A percentile compares a stretch with the other conserved stretches of the same genome.
Conservation (phyloP, 92 coral and sea anemone species). For the Palythoa grandiflora region DNA sequence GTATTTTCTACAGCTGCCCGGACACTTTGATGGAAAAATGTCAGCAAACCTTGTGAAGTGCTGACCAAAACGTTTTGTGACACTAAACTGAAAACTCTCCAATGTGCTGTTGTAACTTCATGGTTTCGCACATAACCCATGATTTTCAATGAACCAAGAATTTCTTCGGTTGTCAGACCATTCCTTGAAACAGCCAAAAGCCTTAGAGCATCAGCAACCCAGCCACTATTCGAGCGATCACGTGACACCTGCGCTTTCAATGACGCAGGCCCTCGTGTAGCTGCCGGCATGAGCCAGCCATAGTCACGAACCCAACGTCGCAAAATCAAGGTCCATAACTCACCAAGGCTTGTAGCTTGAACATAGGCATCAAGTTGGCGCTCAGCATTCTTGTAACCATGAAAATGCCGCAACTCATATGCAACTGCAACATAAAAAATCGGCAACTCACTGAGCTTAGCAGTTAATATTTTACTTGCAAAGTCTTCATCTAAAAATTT, state of each 20-base stretch:
- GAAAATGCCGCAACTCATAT: constrained; percentile 83
- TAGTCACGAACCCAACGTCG: constrained; percentile 99
- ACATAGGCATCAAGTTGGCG: constrained; percentile 79
- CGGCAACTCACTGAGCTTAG: constrained; percentile 81
- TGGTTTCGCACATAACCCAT: constrained; percentile 88
- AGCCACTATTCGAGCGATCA: constrained; percentile 96
- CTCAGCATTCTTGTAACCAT: constrained; percentile 81
- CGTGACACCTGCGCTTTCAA: constrained; percentile 90
- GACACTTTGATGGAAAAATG: constrained; percentile 77
- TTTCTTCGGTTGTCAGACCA: constrained; percentile 87
- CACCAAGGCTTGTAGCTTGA: constrained; percentile 79
- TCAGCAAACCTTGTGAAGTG: constrained; percentile 79
- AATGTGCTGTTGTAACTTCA: constrained; percentile 85
- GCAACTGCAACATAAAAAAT: constrained; percentile 88
- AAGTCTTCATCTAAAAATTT: constrained; percentile 73
- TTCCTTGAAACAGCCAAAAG: constrained; percentile 85
- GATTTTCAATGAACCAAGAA: constrained; percentile 78
- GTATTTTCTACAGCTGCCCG: constrained; percentile 87
- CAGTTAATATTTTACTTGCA: constrained; percentile 68
- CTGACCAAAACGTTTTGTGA: constrained; percentile 81
- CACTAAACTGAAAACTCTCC: constrained; percentile 81
- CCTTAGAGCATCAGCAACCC: constrained; percentile 96
- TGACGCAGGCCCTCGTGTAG: constrained; percentile 82
- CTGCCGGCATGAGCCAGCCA: constrained; percentile 95
- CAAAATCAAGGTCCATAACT: constrained; percentile 90